Conservation (phyloP, 2,113 vertebrate genomes). For the Elachura formosa region DNA sequence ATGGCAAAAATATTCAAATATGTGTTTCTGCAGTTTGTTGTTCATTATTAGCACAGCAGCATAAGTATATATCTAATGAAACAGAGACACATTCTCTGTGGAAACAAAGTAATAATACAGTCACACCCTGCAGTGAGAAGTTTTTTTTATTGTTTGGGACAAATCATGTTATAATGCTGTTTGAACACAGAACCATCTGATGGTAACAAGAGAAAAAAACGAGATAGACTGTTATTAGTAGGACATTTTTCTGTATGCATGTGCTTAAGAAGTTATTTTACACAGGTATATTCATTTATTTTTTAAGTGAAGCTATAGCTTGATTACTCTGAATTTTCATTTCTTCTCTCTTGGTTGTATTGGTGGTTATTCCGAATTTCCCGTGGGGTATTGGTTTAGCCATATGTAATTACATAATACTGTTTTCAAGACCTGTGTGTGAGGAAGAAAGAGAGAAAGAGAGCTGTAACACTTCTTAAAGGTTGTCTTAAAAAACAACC, state of each 20-base stretch:
- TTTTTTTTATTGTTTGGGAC: neutral
- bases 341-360: neutral
- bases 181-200: neutral
- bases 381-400: rapidly evolving
- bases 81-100: neutral
- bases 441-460: neutral
- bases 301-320: neutral
- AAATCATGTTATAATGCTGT: neutral
- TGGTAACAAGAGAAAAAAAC: neutral
- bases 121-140: neutral
- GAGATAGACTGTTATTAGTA: neutral
- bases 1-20: neutral
- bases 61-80: neutral
- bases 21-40: neutral
- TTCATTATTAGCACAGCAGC: neutral
- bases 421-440: neutral
- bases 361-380: neutral
- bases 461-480: neutral
- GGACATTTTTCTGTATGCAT: neutral
- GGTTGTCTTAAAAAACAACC: neutral
- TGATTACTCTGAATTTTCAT: neutral
- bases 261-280: neutral
- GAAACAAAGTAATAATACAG: neutral
- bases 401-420: neutral
- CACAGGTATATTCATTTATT: too few relatives aligned